phyloP scores from a whole-genome alignment of 2,797 vertebrate genomes.

The Morelia viridis region DNA sequence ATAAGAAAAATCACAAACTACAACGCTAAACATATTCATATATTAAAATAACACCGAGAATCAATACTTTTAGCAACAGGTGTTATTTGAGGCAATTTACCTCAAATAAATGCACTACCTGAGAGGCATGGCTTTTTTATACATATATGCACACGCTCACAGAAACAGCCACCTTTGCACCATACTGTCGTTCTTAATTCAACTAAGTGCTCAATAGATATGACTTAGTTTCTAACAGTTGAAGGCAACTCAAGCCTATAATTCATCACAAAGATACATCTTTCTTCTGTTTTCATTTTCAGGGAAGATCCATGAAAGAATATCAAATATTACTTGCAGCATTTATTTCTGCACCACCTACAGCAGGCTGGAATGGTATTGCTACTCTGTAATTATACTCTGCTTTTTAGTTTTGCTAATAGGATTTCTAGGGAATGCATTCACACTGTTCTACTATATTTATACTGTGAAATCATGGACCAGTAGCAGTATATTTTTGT shows the following conservation, averaged over 20 bases:
- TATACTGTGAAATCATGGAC: constrained; percentile 70
- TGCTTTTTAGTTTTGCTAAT: constrained; percentile 70
- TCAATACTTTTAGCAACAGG: background rate
- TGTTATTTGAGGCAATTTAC: background rate
- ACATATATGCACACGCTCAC: no score
- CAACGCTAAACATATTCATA: background rate
- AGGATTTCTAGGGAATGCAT: constrained; percentile 78
- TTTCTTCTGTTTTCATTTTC: constrained; percentile 47
- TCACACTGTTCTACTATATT: constrained; percentile 72
- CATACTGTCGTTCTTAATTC: background rate
- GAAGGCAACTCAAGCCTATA: background rate
- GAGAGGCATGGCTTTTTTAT: no score
- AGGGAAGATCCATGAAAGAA: constrained; percentile 47
- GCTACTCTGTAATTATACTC: constrained; percentile 74
- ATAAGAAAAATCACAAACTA: no score
- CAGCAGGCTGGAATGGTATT: constrained; percentile 73
- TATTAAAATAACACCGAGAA: background rate
- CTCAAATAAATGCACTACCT: background rate
- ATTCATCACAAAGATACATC: no score
- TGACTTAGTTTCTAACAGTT: no score
- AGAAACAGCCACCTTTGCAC: background rate
- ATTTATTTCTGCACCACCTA: constrained; percentile 69
- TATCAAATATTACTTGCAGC: constrained; percentile 63
- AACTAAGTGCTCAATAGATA: no score
- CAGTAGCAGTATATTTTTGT: constrained; percentile 74